phyloP scores from a whole-genome alignment of 2,888 invertebrate genomes.

The Glaucopsyche alexis region DNA sequence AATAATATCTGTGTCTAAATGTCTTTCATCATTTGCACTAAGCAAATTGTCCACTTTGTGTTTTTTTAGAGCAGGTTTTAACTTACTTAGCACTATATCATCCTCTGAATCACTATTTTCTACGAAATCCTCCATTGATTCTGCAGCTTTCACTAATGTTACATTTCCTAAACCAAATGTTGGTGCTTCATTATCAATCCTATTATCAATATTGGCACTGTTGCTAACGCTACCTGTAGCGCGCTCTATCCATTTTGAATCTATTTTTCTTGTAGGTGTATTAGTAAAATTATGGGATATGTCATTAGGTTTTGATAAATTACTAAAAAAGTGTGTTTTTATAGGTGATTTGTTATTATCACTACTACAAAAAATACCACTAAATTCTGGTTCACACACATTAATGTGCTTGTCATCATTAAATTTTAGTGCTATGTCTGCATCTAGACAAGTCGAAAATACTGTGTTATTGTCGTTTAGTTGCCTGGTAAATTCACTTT shows the following conservation, averaged over 20 bases:
- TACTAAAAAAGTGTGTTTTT: neutral
- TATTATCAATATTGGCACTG: conserved; percentile 38
- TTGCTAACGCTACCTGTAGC: conserved; percentile 61
- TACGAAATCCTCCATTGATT: conserved; percentile 79
- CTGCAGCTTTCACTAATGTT: conserved; percentile 46
- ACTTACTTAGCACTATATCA: conserved; percentile 59
- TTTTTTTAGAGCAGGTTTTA: conserved; percentile 81
- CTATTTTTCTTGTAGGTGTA: conserved; percentile 55
- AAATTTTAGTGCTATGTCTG: neutral
- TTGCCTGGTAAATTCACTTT: neutral
- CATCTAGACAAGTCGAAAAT: neutral
- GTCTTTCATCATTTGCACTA: conserved; percentile 27
- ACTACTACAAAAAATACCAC: neutral
- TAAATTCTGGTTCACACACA: neutral
- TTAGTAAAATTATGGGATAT: conserved; percentile 43
- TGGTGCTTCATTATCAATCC: conserved; percentile 37
- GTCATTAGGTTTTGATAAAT: conserved; percentile 26
- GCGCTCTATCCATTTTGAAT: conserved; percentile 70
- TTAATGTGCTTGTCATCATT: neutral
- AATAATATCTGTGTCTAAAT: conserved; percentile 33
- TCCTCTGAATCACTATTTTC: conserved; percentile 87
- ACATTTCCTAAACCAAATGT: conserved; percentile 68
- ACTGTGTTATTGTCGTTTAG: neutral
- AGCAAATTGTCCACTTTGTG: conserved; percentile 54
- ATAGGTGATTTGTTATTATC: neutral